phyloP scores from a whole-genome alignment of 92 coral and sea anemone genomes.

The Pocillopora meandrina region DNA sequence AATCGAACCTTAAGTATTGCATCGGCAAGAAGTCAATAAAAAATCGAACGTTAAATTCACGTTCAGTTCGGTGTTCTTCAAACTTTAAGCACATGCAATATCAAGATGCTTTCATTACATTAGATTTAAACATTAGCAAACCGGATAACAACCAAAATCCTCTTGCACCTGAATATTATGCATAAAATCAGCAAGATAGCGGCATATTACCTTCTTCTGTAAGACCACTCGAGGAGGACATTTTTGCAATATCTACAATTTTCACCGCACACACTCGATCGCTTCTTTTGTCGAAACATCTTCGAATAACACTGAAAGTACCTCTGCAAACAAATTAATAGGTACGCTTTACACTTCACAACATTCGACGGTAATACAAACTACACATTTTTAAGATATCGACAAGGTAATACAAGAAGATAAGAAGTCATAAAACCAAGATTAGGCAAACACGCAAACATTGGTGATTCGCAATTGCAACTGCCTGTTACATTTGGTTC shows the following conservation, averaged over 20 bases:
- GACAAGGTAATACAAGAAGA: conserved; percentile 21
- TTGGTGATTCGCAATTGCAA: conserved; percentile 2
- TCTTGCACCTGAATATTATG: conserved; percentile 16
- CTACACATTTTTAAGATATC: conserved; percentile 20
- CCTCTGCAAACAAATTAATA: conserved; percentile 73
- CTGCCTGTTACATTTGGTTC: not conserved
- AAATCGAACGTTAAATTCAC: not conserved
- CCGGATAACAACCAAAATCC: conserved; percentile 7
- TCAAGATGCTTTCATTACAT: conserved; percentile 6
- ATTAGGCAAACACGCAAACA: conserved; percentile 17
- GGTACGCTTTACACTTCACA: conserved; percentile 19
- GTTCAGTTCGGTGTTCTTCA: not conserved
- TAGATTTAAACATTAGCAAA: conserved; percentile 7
- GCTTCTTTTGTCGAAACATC: conserved; percentile 92
- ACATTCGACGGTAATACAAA: conserved; percentile 21
- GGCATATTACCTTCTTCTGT: conserved; percentile 80
- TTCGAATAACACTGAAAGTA: conserved; percentile 94
- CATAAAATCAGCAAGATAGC: not conserved
- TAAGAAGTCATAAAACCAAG: conserved; percentile 37
- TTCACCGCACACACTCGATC: conserved; percentile 95
- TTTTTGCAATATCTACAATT: conserved; percentile 92
- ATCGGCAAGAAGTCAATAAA: conserved; percentile 7
- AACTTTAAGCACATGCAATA: conserved; percentile 4
- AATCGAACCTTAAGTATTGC: not conserved
- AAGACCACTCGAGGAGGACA: conserved; percentile 95